Evolutionary conservation across 2,888 invertebrate species (phyloP), one percentile per base, ranked within the genome.

Genomic region (Polyommatus iphigenia): DNA sequence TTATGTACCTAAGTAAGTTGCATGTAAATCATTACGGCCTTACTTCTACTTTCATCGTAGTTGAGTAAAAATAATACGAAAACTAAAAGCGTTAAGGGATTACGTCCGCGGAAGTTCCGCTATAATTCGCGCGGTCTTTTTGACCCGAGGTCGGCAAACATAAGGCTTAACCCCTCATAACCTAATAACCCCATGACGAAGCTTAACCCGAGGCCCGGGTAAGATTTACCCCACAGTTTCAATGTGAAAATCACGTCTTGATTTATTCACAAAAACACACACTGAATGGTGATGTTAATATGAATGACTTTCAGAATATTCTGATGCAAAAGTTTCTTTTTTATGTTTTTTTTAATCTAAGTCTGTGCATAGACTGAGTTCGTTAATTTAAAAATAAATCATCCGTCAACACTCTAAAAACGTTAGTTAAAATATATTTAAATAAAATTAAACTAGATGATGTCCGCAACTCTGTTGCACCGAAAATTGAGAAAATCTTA

Each of bases 131-230:
- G 29, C 29, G 67, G 67, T 67, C 67, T 67, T 67, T 59, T 67
- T 15, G 67, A 67, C 15, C 67, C 67, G 67, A 29, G 29, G 67
- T 67, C 67, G 67, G 20, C 67, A 67, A 67, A 67, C 29, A 15
- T 67, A 15, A 67, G 67, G 24, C 29, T 67, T 67, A 67, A 24
- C 10, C 67, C 67, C 67, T 67, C 67, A 67, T 67, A 67, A 67
- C 67, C 67, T 67, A 67, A 67, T 67, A 67, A 67, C 67, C 67
- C 29, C 67, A 67, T 67, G 67, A 67, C 67, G 8, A 67, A 13
- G 67, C 67, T 67, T 67, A 67, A 67, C 67, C 29, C 67, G 24
- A 67, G 62, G 29, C 24, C 24, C 67, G 67, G 29, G 29, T 67
- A 29, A 67, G 15, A 67, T 67, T 29, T 29, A 10, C 15, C 67